phyloP scores from a whole-genome alignment of 2,113 vertebrate species.

The Cranoglanis bouderius region DNA sequence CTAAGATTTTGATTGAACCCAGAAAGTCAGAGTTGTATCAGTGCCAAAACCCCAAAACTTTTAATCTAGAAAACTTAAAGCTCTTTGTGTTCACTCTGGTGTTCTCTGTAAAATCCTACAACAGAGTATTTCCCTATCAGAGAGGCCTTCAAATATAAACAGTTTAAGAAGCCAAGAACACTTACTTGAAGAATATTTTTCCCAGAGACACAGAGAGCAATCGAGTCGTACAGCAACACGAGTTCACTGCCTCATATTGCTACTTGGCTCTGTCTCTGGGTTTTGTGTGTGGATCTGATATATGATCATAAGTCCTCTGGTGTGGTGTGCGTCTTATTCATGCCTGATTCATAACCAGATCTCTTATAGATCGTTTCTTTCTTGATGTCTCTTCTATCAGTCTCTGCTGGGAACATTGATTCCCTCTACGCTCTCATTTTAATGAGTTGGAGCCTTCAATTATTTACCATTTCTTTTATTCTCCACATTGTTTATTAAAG shows the following conservation, averaged over 20 bases:
- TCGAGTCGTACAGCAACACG: not conserved
- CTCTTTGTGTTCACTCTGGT: not conserved
- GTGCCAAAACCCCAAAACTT: not conserved
- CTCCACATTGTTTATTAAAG: slow-evolving; percentile 64
- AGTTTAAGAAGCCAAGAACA: not conserved
- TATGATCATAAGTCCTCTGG: not conserved
- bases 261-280: not conserved
- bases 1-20: not conserved
- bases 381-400: slow-evolving; percentile 26
- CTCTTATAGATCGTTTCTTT: slow-evolving; percentile 58
- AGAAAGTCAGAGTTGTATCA: not conserved
- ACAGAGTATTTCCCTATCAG: not conserved
- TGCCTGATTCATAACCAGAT: slow-evolving; percentile 41
- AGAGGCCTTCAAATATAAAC: not conserved
- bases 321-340: not conserved
- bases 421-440: slow-evolving; percentile 55
- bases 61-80: not conserved
- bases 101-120: not conserved
- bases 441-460: slow-evolving; percentile 73
- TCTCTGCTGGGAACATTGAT: slow-evolving; percentile 1
- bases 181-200: not conserved
- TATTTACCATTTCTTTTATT: slow-evolving; percentile 72
- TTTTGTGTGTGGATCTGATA: not conserved
- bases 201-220: not conserved
- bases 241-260: not conserved